Evolutionary conservation across 2,888 invertebrate genomes (phyloP), one percentile per base, ranked within the genome.

Genomic region (Orthosia gothica): DNA sequence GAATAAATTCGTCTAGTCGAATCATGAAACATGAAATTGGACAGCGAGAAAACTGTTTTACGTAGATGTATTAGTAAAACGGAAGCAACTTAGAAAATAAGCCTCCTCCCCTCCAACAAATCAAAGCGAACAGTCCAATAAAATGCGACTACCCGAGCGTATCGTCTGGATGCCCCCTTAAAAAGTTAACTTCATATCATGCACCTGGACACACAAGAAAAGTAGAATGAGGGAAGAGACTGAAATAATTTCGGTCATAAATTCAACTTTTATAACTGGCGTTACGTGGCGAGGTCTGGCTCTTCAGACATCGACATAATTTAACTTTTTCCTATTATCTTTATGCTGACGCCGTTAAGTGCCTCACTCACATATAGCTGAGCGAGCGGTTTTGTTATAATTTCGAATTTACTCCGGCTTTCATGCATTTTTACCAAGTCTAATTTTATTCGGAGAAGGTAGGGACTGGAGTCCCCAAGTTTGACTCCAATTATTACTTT

Each of bases 271-370:
- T 95, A 95, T 95, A 94, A 93, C 94, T 90, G 87, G 90, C 90
- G 89, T 89, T 85, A 91, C 85, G 89, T 88, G 89, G 90, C 85
- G 87, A 89, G 85, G 89, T 80, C 75, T 77, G 76, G 88, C 86
- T 88, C 86, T 88, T 90, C 90, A 93, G 94, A 91, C 94, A 94
- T 96, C 95, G 95, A 96, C 95, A 95, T 95, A 94, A 95, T 96
- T 96, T 96, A 96, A 96, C 96, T 96, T 96, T 96, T 96, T 95
- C 96, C 95, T 95, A 96, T 96, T 96, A 96, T 96, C 94, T 96
- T 96, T 95, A 94, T 93, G 95, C 95, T 95, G 95, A 95, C 94
- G 92, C 90, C 91, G 93, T 95, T 94, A 94, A 94, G 92, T 92
- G 91, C 88, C 89, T 89, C 89, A 91, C 91, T 92, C 94, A 94